A percentile compares a stretch with the other conserved stretches of the same genome.
Conservation (phyloP, 2,888 invertebrate genomes). For the Pollenia griseotomentosa region DNA sequence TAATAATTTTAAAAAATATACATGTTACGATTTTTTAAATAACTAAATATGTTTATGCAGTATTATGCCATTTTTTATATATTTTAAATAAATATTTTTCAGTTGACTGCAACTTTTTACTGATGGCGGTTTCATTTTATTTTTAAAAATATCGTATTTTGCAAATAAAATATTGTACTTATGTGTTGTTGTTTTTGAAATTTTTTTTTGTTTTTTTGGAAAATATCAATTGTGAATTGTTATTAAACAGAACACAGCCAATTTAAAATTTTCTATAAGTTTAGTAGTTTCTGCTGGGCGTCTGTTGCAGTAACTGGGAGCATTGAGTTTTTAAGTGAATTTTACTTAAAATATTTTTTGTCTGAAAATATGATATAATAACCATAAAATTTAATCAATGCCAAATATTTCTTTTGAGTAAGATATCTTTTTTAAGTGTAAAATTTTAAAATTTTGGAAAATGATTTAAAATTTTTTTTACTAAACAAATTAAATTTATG, state of each 20-base stretch:
- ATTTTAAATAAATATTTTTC: constrained; percentile 9
- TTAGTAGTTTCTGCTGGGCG: constrained; percentile 22
- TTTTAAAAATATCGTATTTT: constrained; percentile 43
- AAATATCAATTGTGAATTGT: constrained; percentile 60
- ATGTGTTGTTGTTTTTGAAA: background rate
- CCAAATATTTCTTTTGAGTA: constrained; percentile 17
- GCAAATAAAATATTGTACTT: constrained; percentile 19
- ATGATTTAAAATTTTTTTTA: background rate
- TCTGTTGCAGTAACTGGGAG: constrained; percentile 53
- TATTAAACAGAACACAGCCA: constrained; percentile 68
- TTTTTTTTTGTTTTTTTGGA: background rate
- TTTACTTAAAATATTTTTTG: constrained; percentile 58
- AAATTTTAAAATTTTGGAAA: background rate
- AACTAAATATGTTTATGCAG: background rate
- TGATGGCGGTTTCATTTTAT: constrained; percentile 18
- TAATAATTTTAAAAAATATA: background rate
- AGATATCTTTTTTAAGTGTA: constrained; percentile 33
- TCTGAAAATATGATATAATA: constrained; percentile 53
- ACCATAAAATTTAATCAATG: constrained; percentile 54
- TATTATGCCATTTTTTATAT: constrained; percentile 1
- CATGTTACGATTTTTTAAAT: background rate
- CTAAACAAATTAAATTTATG: no score
- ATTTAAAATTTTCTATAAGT: constrained; percentile 49
- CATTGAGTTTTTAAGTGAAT: constrained; percentile 53
- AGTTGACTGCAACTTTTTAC: constrained; percentile 47